phyloP scores from a whole-genome alignment of 2,113 vertebrate genomes.

The Lethenteron reissneri region DNA sequence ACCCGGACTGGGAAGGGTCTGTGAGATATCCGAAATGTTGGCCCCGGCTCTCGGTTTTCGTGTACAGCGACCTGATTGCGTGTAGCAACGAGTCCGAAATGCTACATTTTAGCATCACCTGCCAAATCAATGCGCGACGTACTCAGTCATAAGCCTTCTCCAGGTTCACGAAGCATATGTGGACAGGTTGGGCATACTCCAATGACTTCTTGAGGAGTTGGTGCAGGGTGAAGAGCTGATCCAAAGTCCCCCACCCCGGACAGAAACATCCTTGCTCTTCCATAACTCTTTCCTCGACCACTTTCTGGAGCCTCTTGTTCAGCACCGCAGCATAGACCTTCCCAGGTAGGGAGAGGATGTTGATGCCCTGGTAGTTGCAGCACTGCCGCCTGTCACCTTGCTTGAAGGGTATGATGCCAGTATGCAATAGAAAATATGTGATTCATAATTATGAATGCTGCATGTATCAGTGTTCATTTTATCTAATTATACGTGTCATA shows the following conservation, averaged over 20 bases:
- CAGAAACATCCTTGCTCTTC: not conserved
- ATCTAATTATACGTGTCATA: too few species aligned
- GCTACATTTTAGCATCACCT: not conserved
- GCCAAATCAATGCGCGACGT: not conserved
- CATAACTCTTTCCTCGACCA: not conserved
- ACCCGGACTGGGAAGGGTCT: not conserved
- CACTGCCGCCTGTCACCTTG: conserved; percentile 1
- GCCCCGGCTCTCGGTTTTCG: not conserved
- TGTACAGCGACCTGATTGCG: not conserved
- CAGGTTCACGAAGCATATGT: conserved; percentile 2
- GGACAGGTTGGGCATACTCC: not conserved
- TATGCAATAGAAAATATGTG: too few species aligned
- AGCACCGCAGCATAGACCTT: not conserved
- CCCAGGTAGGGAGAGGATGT: not conserved
- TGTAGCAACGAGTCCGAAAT: not conserved
- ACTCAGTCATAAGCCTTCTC: conserved; percentile 2
- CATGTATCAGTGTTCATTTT: too few species aligned
- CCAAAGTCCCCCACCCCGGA: not conserved
- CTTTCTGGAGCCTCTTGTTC: not conserved
- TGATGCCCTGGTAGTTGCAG: not conserved
- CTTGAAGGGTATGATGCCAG: not conserved
- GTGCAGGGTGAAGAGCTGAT: conserved; percentile 4
- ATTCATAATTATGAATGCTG: too few species aligned
- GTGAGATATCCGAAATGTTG: not conserved
- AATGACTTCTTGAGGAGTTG: not conserved